Evolutionary conservation across 2,113 vertebrate genomes (phyloP).

Genomic region (Sapajus apella): DNA sequence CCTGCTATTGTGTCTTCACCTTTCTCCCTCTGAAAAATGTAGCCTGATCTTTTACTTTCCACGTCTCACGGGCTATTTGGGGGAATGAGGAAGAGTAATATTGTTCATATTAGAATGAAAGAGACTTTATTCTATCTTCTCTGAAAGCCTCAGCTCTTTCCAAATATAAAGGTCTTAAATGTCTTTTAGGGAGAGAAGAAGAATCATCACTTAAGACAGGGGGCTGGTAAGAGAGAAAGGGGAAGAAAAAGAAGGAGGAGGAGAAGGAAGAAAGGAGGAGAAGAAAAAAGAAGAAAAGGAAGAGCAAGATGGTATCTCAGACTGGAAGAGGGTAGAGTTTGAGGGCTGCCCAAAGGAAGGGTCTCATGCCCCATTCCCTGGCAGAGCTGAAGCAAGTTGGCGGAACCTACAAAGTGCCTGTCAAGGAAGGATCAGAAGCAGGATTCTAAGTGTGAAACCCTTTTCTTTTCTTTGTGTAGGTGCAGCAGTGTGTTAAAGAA

Average conservation of each 20-base stretch:
- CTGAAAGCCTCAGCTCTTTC: background rate
- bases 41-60: background rate
- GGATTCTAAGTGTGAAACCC: background rate
- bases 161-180: background rate
- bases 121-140: background rate
- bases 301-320: background rate
- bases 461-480: background rate
- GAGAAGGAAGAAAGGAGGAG: no score
- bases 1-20: background rate
- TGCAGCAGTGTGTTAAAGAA: background rate
- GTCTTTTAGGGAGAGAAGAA: background rate
- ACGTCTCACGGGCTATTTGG: background rate
- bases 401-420: background rate
- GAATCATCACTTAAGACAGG: background rate
- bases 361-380: no score
- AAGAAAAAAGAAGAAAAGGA: background rate
- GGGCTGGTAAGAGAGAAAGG: rapidly evolving
- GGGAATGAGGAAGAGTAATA: background rate
- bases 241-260: background rate
- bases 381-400: background rate
- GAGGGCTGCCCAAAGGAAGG: background rate
- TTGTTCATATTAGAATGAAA: background rate
- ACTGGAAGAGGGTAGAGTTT: background rate
- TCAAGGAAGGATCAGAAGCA: background rate
- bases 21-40: background rate